Percentiles rank a stretch among this genome's conserved stretches.
Conservation (phyloP, 2,888 invertebrate species). For the Melitaea athalia region DNA sequence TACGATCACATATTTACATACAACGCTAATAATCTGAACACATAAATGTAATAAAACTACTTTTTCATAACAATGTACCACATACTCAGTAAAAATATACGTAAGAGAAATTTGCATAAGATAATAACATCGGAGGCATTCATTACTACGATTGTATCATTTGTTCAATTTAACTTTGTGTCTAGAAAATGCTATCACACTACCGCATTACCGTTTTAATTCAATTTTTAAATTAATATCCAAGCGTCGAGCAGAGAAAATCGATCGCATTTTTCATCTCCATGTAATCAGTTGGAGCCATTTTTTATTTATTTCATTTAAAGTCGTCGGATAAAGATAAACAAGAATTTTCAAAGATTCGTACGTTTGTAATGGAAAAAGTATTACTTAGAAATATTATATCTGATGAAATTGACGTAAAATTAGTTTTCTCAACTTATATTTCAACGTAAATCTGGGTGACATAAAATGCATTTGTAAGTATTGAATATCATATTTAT, state of each 20-base stretch:
- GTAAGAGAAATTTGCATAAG: not conserved
- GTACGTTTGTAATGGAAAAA: too few relatives aligned
- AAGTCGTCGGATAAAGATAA: not conserved
- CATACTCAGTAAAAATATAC: not conserved
- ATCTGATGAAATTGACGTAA: too few relatives aligned
- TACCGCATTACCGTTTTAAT: not conserved
- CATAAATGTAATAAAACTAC: too few relatives aligned
- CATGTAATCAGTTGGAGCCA: not conserved
- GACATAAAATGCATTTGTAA: too few relatives aligned
- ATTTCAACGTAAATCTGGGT: too few relatives aligned
- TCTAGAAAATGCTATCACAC: not conserved
- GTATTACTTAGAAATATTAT: too few relatives aligned
- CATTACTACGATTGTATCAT: not conserved
- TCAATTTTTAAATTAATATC: not conserved
- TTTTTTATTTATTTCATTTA: not conserved
- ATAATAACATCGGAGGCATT: not conserved
- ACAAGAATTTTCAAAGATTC: not conserved
- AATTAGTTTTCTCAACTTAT: too few relatives aligned
- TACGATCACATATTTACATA: too few relatives aligned
- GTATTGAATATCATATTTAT: too few relatives aligned
- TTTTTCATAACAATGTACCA: slow-evolving; percentile 1
- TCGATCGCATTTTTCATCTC: not conserved
- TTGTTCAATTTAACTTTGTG: not conserved
- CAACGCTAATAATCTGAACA: too few relatives aligned
- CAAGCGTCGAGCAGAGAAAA: not conserved